Percentiles rank a stretch among this genome's conserved stretches.
Evolutionary conservation across 2,113 vertebrate species (phyloP).

Genomic region (Formicarius rufipectus): DNA sequence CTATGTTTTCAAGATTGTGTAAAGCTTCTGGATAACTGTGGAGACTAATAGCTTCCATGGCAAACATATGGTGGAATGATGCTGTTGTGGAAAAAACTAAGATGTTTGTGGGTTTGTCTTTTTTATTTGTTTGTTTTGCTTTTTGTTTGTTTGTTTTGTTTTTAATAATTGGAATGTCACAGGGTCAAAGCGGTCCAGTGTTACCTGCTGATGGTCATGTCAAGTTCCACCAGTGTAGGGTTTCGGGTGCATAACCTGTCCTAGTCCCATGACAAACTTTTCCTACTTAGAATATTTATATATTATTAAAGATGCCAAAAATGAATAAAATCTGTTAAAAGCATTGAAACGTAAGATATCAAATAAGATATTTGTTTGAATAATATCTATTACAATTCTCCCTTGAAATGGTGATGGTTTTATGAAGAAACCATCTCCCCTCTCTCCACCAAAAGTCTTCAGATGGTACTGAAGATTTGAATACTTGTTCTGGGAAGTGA

Average conservation of each 20-base stretch:
- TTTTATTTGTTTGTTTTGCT: neutral
- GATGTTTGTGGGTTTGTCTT: neutral
- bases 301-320: neutral
- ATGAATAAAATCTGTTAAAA: neutral
- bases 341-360: neutral
- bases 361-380: neutral
- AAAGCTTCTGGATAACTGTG: neutral
- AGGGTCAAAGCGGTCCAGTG: neutral
- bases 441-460: neutral
- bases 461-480: neutral
- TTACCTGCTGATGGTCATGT: rapidly evolving
- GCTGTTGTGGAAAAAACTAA: neutral
- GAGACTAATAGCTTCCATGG: neutral
- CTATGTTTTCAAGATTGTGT: neutral
- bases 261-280: neutral
- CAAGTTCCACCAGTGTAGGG: neutral
- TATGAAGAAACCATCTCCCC: neutral
- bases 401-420: neutral
- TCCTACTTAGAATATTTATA: neutral
- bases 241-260: neutral
- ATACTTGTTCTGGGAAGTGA: neutral
- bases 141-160: no score
- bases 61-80: neutral
- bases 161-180: neutral
- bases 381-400: neutral